These are phyloP conservation scores for Odobenus rosmarus DNA, from an alignment of 2,113 vertebrate species.

Conservation along the genomic window DNA sequence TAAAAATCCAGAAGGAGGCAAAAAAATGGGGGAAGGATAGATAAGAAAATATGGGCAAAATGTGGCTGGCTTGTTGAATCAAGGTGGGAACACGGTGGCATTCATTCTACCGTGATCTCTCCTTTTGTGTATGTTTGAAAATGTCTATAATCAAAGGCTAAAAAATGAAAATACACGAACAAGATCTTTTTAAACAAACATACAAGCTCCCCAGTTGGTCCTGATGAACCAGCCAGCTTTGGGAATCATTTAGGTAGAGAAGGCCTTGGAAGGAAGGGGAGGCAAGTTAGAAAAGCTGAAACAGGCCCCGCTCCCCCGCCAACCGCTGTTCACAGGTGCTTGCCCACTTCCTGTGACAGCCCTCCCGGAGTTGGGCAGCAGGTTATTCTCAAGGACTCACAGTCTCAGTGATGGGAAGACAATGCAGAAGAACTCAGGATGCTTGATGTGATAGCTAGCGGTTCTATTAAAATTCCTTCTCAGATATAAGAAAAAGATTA, in stretches of 20 bases:
- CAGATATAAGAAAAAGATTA: conserved; percentile 26
- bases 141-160: background rate
- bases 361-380: background rate
- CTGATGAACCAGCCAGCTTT: background rate
- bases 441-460: background rate
- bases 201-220: background rate
- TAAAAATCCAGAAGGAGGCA: background rate
- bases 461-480: conserved; percentile 51
- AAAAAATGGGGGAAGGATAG: background rate
- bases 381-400: background rate
- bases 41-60: background rate
- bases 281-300: background rate
- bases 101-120: background rate
- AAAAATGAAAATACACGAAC: background rate
- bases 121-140: background rate
- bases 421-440: background rate
- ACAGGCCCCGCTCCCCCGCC: fast-evolving
- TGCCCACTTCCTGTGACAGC: background rate
- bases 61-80: background rate
- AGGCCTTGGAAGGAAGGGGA: background rate
- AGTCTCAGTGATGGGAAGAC: background rate
- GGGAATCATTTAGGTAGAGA: background rate
- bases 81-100: background rate
- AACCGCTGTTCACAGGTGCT: fast-evolving
- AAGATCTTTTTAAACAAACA: background rate